Conservation (phyloP, 2,888 invertebrate species). For the Scaptomyza reducta region DNA sequence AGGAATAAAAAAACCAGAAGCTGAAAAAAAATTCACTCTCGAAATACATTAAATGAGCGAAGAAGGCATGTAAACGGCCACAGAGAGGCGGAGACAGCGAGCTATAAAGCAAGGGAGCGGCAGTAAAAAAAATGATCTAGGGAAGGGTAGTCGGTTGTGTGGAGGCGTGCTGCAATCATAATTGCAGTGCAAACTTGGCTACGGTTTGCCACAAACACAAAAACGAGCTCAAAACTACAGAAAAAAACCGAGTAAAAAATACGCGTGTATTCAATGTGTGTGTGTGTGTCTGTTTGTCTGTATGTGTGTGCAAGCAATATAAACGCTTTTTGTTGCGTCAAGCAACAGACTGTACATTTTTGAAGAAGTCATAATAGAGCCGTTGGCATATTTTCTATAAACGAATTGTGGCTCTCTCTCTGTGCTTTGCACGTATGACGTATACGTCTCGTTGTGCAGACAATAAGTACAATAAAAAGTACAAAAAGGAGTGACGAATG, state of each 20-base stretch:
- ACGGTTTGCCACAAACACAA: slow-evolving; percentile 60
- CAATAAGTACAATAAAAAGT: slow-evolving; percentile 30
- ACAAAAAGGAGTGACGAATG: slow-evolving; percentile 10
- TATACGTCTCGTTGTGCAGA: slow-evolving; percentile 67
- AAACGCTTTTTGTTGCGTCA: slow-evolving; percentile 61
- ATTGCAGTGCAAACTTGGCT: slow-evolving; percentile 76
- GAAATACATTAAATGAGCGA: slow-evolving; percentile 77
- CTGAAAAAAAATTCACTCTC: slow-evolving; percentile 56
- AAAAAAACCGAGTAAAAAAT: slow-evolving; percentile 33
- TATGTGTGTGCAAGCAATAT: slow-evolving; percentile 39
- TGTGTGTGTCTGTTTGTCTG: slow-evolving; percentile 8
- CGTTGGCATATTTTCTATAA: slow-evolving; percentile 78
- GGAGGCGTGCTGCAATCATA: slow-evolving; percentile 63
- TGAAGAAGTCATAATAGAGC: slow-evolving; percentile 79
- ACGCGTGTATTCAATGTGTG: slow-evolving; percentile 7
- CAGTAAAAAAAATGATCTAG: background rate
- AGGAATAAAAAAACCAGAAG: slow-evolving; percentile 31
- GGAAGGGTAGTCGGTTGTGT: slow-evolving; percentile 2
- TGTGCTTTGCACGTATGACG: slow-evolving; percentile 48
- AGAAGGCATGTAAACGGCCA: slow-evolving; percentile 76
- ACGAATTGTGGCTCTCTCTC: slow-evolving; percentile 61
- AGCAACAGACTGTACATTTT: slow-evolving; percentile 79
- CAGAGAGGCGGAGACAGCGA: slow-evolving; percentile 39
- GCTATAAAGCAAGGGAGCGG: background rate
- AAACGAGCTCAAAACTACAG: slow-evolving; percentile 31